Evolutionary conservation across 2,113 vertebrate genomes (phyloP), one percentile per base, ranked within the genome.

Genomic region (Tachysurus fulvidraco): DNA sequence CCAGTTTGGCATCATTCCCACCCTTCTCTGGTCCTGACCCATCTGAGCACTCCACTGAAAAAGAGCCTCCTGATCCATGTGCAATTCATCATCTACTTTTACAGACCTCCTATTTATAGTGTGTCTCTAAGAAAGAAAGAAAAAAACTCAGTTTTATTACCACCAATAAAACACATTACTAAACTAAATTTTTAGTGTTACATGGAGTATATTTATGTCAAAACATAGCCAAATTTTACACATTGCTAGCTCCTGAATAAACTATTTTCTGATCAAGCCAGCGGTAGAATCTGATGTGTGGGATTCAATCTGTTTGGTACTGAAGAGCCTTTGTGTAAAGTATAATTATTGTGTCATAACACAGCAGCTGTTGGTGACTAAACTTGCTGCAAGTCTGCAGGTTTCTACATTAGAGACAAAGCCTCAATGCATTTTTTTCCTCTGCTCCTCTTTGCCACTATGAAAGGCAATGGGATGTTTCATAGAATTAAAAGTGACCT

Each of bases 101-200:
- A 88, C 84, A 83, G 79, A 85, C 73, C 57, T 85, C 62, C 86
- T 87, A 89, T 89, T 85, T 88, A 89, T 89, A 89, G 86, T 36
- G 64, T 10, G 81, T 25, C 83, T 85, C 84, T 4, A 19, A 79
- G 44, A 77, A 73, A 62, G 36, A 28, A 30, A 21, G 23, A 28
- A 30, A 69, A 41, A 30, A 46, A 0, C n/a, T 28, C 64, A 52
- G 2, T 44, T 84, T 83, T 89, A 85, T 79, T 65, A 83, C 80
- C 73, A 73, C 23, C 55, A 80, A 89, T 88, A 83, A 82, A 89
- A 79, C 52, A 87, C 55, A 28, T 55, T 78, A 69, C 60, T 28
- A 87, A 88, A 83, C 83, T 44, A 83, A 80, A 89, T 69, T 23
- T n/a, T 81, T 78, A 54, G 67, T 74, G 65, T 30, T 46, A 84